Conservation (phyloP, 2,888 invertebrate genomes). For the Oxycera nigricornis region DNA sequence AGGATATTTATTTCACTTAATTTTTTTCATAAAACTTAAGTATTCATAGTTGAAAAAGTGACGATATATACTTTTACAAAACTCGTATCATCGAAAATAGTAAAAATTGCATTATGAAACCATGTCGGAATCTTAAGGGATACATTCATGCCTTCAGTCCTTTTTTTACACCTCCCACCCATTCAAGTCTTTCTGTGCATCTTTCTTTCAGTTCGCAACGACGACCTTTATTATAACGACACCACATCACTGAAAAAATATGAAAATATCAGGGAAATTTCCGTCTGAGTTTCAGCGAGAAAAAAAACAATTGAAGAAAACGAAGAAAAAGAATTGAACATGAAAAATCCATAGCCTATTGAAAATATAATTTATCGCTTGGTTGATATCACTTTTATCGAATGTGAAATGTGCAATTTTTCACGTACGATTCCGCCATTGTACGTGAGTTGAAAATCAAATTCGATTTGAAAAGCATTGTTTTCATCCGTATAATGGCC, state of each 20-base stretch:
- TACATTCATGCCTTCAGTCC: too few relatives aligned
- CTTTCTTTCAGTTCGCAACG: too few relatives aligned
- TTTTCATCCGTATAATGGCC: conserved; percentile 18
- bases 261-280: conserved; percentile 22
- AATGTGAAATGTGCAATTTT: conserved; percentile 45
- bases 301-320: not conserved
- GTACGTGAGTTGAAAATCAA: conserved; percentile 45
- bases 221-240: not conserved
- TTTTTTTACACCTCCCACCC: too few relatives aligned
- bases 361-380: conserved; percentile 46
- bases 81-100: too few relatives aligned
- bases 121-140: too few relatives aligned
- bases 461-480: conserved; percentile 38
- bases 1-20: too few relatives aligned
- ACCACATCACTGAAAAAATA: not conserved
- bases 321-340: conserved; percentile 28
- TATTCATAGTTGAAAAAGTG: too few relatives aligned
- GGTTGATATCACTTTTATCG: conserved; percentile 46
- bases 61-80: too few relatives aligned
- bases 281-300: not conserved
- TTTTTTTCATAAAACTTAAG: too few relatives aligned
- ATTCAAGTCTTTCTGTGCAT: too few relatives aligned
- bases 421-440: conserved; percentile 44
- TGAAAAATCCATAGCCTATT: conserved; percentile 41
- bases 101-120: too few relatives aligned